Percentiles rank a stretch among this genome's conserved stretches.
Conservation (phyloP, 92 coral and sea anemone genomes). For the Siderastrea radians region DNA sequence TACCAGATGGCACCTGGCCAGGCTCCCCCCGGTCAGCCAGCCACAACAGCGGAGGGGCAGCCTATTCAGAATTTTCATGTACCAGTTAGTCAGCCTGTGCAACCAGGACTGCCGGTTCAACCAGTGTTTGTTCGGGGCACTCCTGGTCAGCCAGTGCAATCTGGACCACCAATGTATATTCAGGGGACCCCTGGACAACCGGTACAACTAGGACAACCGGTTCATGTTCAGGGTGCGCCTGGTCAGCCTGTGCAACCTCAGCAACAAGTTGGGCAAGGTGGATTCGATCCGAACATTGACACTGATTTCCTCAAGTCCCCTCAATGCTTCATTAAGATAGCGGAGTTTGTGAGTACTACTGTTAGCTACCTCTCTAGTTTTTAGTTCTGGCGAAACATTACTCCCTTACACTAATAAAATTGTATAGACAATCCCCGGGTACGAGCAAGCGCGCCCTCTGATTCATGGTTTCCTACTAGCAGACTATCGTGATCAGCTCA, state of each 20-base stretch:
- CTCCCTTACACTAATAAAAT: too few species aligned
- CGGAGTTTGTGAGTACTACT: conserved; percentile 24
- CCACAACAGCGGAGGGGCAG: conserved; percentile 18
- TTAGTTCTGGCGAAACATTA: too few species aligned
- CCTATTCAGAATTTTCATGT: conserved; percentile 32
- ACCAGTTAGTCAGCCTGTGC: conserved; percentile 1
- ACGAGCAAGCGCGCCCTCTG: too few species aligned
- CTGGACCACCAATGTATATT: neutral
- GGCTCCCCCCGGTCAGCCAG: conserved; percentile 26
- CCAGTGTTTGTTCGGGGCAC: neutral
- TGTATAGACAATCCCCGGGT: too few species aligned
- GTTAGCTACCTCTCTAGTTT: too few species aligned
- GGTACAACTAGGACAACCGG: too few species aligned
- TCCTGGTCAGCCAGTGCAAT: too few species aligned
- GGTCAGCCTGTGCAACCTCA: conserved; percentile 11
- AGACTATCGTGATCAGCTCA: too few species aligned
- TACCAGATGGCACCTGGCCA: conserved; percentile 40
- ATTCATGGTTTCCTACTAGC: too few species aligned
- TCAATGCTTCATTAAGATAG: conserved; percentile 30
- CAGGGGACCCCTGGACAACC: neutral
- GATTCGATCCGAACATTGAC: neutral
- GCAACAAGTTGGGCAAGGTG: conserved; percentile 1
- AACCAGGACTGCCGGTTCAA: conserved; percentile 14
- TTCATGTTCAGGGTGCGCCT: too few species aligned
- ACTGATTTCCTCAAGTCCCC: conserved; percentile 15